Base-by-base conservation (phyloP, 2,797 vertebrate species). In the Mormyrops attenuatus region DNA sequence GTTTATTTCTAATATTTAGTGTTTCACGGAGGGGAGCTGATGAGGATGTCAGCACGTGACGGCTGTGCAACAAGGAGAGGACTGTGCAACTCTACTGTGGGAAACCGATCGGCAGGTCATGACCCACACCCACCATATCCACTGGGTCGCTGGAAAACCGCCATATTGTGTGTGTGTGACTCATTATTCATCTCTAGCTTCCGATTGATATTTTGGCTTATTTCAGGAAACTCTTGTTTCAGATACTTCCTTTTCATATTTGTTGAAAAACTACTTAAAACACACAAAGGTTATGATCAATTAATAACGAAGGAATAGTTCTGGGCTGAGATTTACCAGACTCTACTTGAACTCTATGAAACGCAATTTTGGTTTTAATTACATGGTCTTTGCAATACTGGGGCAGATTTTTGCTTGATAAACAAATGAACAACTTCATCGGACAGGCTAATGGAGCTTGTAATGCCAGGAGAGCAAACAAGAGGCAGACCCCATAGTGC, bases 401-500 rank as follows among this genome's bases (percentile, higher is more conserved):
- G 80, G 41, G 15, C 44, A 50, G 4, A 17, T 47, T 90, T 22
- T 84, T 26, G 49, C 53, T 38, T 11, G 22, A n/a, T 88, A 66
- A 84, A 82, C 52, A 20, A 60, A 50, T 88, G 34, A 90, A 22
- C 53, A 88, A 86, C 50, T 50, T 90, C 15, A 60, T n/a, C 9
- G 5, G n/a, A 20, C 30, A 6, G 34, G 26, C 44, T 41, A 77
- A 53, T 50, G 60, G 49, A 34, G 26, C 26, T 30, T 30, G 26
- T 30, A 30, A 30, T 30, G 26, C 26, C 26, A 30, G 26, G 26
- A 30, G 26, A 30, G 26, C 26, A 30, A 30, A 30, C 26, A 30
- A 30, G 26, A 30, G 26, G 26, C 26, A 30, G 26, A 30, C 26
- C 26, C 26, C 26, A 30, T 30, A 30, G 26, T 30, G 26, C 26